Evolutionary conservation across 2,797 vertebrate genomes (phyloP).

Genomic region (Scleropages formosus): DNA sequence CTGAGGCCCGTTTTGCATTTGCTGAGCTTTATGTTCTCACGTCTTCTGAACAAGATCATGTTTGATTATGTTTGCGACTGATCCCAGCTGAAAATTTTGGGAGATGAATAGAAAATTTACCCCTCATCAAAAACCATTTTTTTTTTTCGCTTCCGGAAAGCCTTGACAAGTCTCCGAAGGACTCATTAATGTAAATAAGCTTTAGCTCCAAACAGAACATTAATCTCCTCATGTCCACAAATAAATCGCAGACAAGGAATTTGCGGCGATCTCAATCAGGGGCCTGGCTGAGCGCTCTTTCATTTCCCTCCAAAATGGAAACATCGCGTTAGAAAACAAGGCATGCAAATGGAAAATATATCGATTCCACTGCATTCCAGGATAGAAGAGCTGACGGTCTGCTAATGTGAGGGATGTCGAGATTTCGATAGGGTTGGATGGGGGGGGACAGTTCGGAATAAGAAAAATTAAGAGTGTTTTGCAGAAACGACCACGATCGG

Average conservation of each 20-base stretch:
- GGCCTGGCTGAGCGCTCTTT: neutral
- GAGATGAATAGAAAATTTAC: conserved; percentile 25
- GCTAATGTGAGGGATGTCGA: neutral
- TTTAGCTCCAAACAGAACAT: conserved; percentile 20
- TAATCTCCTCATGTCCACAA: conserved; percentile 19
- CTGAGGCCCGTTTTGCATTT: neutral
- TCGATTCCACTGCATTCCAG: conserved; percentile 1
- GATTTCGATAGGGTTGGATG: neutral
- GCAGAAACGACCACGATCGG: neutral
- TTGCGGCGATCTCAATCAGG: neutral
- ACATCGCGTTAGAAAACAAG: conserved; percentile 3
- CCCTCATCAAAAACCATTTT: conserved; percentile 10
- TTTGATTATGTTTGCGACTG: conserved; percentile 21
- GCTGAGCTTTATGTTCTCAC: neutral
- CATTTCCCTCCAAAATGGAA: conserved; percentile 8
- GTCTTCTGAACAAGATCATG: neutral
- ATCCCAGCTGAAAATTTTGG: conserved; percentile 24
- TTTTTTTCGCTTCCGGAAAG: conserved; percentile 11
- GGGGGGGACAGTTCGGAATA: neutral
- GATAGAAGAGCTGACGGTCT: neutral
- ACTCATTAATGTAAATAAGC: conserved; percentile 34
- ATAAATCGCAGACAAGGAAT: conserved; percentile 6
- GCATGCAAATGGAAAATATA: neutral
- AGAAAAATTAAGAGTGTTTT: neutral
- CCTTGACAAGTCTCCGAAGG: conserved; percentile 20